Percentiles rank a stretch among this genome's conserved stretches.
These are phyloP conservation scores for Atherix ibis DNA, from an alignment of 2,888 invertebrate species.

Conservation along the genomic window DNA sequence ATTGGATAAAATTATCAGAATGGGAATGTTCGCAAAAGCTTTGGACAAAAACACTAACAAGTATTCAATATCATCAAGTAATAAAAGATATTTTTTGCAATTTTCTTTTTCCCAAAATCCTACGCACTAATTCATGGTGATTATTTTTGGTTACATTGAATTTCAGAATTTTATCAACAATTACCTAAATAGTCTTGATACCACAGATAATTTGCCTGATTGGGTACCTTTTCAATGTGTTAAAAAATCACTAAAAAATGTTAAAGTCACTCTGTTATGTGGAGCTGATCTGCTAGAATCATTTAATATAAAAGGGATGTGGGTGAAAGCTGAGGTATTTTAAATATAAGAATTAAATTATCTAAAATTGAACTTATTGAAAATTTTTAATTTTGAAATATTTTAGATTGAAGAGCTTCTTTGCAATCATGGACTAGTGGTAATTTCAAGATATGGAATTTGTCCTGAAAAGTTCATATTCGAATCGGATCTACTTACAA, in stretches of 20 bases:
- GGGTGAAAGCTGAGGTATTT: conserved; percentile 80
- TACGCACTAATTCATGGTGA: too few relatives aligned
- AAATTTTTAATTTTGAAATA: too few relatives aligned
- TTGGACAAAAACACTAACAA: conserved; percentile 67
- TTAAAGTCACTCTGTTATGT: conserved; percentile 65
- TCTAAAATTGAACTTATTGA: too few relatives aligned
- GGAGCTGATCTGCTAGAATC: conserved; percentile 80
- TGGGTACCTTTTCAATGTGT: conserved; percentile 40
- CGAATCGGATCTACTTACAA: conserved; percentile 76
- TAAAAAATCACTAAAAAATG: conserved; percentile 25
- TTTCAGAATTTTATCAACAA: conserved; percentile 34
- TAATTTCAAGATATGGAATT: conserved; percentile 67
- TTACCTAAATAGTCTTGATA: conserved; percentile 27
- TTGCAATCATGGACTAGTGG: conserved; percentile 72
- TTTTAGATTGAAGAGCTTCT: conserved; percentile 72
- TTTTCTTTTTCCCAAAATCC: too few relatives aligned
- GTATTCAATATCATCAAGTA: conserved; percentile 67
- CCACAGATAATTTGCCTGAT: conserved; percentile 27
- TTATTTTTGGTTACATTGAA: too few relatives aligned
- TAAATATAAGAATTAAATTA: too few relatives aligned
- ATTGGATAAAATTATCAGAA: conserved; percentile 74
- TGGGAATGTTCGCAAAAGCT: conserved; percentile 70
- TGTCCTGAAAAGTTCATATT: conserved; percentile 82
- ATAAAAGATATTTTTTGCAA: too few relatives aligned
- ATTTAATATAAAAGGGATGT: conserved; percentile 67